Evolutionary conservation across 2,888 invertebrate genomes (phyloP).

Genomic region (Brenthis daphne): DNA sequence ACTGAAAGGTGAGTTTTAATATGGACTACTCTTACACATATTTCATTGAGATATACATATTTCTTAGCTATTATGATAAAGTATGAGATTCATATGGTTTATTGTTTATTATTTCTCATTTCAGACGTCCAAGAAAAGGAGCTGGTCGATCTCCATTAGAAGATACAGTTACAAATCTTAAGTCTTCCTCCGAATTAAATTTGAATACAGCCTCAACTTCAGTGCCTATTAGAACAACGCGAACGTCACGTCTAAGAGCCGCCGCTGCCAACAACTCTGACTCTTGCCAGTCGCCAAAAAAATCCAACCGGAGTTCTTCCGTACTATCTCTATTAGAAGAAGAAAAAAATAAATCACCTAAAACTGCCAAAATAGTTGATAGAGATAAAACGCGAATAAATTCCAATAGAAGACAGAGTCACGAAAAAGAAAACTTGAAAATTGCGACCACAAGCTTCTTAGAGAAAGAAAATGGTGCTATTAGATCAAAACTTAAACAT

Average conservation of each 20-base stretch:
- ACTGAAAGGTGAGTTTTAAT: slow-evolving; percentile 64
- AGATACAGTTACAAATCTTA: slow-evolving; percentile 61
- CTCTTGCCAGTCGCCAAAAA: slow-evolving; percentile 58
- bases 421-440: slow-evolving; percentile 71
- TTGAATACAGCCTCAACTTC: slow-evolving; percentile 71
- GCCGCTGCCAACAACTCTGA: slow-evolving; percentile 79
- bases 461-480: slow-evolving; percentile 77
- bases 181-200: slow-evolving; percentile 76
- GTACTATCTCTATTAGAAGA: slow-evolving; percentile 70
- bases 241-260: slow-evolving; percentile 87
- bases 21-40: slow-evolving; percentile 1
- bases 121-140: slow-evolving; percentile 66
- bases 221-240: slow-evolving; percentile 85
- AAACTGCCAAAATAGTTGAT: slow-evolving; percentile 68
- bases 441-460: slow-evolving; percentile 52
- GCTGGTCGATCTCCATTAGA: slow-evolving; percentile 60
- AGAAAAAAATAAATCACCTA: slow-evolving; percentile 60
- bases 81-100: background rate
- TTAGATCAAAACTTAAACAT: slow-evolving; percentile 78
- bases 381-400: slow-evolving; percentile 64
- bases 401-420: slow-evolving; percentile 58
- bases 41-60: background rate
- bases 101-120: slow-evolving; percentile 46
- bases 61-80: background rate
- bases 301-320: slow-evolving; percentile 71